Evolutionary conservation across 2,113 vertebrate species (phyloP), one percentile per base, ranked within the genome.

Genomic region (Aegotheles bennettii): DNA sequence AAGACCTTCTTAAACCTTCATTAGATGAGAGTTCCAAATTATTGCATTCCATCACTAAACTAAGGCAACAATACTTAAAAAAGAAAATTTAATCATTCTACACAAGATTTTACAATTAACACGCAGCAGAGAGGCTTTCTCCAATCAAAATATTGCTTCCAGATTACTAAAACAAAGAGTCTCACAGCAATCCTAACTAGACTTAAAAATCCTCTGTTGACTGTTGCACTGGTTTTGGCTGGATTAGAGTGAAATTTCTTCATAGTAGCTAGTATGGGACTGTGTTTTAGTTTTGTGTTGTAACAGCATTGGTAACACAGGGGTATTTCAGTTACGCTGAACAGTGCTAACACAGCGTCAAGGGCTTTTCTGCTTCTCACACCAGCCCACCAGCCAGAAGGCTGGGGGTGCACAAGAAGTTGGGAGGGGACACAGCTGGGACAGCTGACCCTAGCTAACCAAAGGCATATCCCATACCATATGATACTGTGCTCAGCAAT

Each of bases 371-470:
- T 63, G 38, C 26, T 45, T 15, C 7, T 63, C 68, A 33, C 3
- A 0, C 40, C 3, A 3, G 8, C 6, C 21, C 45, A 51, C 17
- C 28, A 56, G 51, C 3, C 4, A 56, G 69, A 3, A 33, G 21
- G 42, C 33, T 61, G 20, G 5, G 4, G 40, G 15, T 33, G 26
- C 28, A 21, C 3, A 31, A 61, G 45, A 48, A 54, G 2, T 0
- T 59, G 43, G 48, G 26, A 88, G 36, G 25, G 15, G 31, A 35
- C 31, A 42, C 29, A 42, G 7, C 19, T 1, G 4, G 31, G 20
- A 43, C 36, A 65, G 3, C 31, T 69, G 76, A 26, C 5, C 7
- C 26, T 33, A 89, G 0, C 1, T 33, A 24, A 35, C 16, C 16
- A 24, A 7, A 36, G 47, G 9, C 13, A 21, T 54, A 61, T 61